Conservation (phyloP, 1,140 invertebrate species). For the Megalonaias nervosa region DNA sequence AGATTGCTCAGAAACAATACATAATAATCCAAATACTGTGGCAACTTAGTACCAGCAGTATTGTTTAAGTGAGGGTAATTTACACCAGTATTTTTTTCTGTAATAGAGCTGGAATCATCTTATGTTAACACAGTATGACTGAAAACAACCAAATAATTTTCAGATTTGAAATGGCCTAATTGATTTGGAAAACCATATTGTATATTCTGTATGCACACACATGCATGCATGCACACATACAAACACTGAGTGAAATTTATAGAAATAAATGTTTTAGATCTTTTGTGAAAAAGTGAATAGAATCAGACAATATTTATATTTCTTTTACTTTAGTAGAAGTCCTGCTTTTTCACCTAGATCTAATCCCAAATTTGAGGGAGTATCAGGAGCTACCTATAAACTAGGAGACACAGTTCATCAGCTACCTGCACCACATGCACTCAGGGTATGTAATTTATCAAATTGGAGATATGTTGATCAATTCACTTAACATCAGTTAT, state of each 20-base stretch:
- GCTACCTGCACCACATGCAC: constrained; percentile 58
- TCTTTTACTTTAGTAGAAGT: constrained; percentile 26
- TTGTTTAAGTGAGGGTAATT: too few species aligned
- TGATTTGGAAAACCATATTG: background rate
- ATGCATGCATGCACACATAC: background rate
- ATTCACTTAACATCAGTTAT: background rate
- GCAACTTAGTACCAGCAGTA: too few species aligned
- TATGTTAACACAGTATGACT: too few species aligned
- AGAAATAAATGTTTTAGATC: background rate
- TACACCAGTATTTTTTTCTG: too few species aligned
- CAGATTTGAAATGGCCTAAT: too few species aligned
- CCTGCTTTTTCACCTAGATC: constrained; percentile 38
- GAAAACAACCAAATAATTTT: too few species aligned
- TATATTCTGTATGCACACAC: background rate
- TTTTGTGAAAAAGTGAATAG: background rate
- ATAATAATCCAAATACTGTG: too few species aligned
- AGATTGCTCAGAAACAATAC: too few species aligned
- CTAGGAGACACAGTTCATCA: constrained; percentile 53
- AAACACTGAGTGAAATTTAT: background rate
- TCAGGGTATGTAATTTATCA: constrained; percentile 52
- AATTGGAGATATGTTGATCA: background rate
- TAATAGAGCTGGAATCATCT: too few species aligned
- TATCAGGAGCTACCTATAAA: constrained; percentile 62
- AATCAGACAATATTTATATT: background rate
- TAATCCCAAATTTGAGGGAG: constrained; percentile 48